These are phyloP conservation scores for Cataglyphis hispanica DNA, from an alignment of 1,140 invertebrate genomes.

Conservation along the genomic window DNA sequence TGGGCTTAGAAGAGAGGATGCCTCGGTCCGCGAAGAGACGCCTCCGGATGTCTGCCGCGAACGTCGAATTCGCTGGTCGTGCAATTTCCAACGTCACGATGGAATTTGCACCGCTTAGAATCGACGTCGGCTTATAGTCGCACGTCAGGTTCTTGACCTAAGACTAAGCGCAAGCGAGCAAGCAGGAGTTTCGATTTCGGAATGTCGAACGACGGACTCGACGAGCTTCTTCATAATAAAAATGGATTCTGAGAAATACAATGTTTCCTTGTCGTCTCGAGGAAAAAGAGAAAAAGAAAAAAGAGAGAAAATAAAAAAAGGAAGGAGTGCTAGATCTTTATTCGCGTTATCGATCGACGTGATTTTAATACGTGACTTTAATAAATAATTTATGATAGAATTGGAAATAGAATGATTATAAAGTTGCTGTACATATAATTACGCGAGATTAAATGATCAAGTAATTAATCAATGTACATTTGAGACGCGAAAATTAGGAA, in stretches of 20 bases:
- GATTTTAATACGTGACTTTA: not conserved
- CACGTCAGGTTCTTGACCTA: constrained; percentile 71
- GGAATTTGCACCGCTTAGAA: constrained; percentile 50
- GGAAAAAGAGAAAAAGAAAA: not conserved
- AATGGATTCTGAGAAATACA: not conserved
- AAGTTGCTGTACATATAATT: not conserved
- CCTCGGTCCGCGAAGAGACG: constrained; percentile 1
- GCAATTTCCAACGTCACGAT: constrained; percentile 50
- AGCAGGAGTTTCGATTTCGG: constrained; percentile 29
- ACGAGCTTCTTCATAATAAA: not conserved
- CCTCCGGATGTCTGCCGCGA: not conserved
- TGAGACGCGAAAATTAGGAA: constrained; percentile 70
- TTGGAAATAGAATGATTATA: not conserved
- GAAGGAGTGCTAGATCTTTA: constrained; percentile 13
- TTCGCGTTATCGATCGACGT: not conserved
- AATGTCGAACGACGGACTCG: constrained; percentile 45
- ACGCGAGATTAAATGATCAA: not conserved
- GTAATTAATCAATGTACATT: constrained; percentile 3
- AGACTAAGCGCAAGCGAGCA: constrained; percentile 24
- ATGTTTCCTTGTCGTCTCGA: too few species aligned
- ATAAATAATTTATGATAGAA: constrained; percentile 19
- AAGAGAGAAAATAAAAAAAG: not conserved
- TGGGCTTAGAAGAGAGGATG: constrained; percentile 15
- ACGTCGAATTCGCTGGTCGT: constrained; percentile 31
- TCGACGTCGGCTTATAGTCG: constrained; percentile 42